Base-by-base conservation (phyloP, 2,113 vertebrate genomes). In the Electrona antarctica region DNA sequence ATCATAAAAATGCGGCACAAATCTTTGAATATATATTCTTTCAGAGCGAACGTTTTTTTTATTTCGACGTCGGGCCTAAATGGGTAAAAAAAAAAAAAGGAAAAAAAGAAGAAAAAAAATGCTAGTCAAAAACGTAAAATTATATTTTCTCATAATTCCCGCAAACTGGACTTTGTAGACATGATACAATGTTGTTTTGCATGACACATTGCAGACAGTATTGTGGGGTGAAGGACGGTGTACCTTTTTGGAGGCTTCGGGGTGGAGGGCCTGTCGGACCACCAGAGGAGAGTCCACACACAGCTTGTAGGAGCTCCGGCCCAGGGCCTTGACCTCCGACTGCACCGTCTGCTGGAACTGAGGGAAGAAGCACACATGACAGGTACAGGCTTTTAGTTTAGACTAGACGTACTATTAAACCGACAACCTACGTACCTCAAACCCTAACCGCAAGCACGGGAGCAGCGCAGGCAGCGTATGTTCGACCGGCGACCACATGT, bases 241-340 rank as follows among this genome's bases (percentile, higher is more conserved):
- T 92, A 98, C 96, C 96, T 99, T 99, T 87, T 96, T 97, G 79
- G 96, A 98, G 52, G 96, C 94, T 82, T 99, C 96, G 0, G 97
- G 96, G 79, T 99, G 97, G 59, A 98, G 93, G 59, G 94, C 96
- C 85, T 99, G 97, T 70, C 96, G 94, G 64, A 99, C 90, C 77
- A 99, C 82, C 47, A 94, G 91, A 63, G 96, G 95, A 75, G 95
- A 94, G 92, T 96, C 94, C 3, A 96, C 96, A 84, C 96, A 97
- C 63, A 99, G 94, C 0, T 92, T 93, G 82, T 94, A 98, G 0
- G 95, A 94, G 84, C 78, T 97, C 73, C 93, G 94, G 72, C 95
- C 95, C 62, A 98, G 90, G 55, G 91, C 89, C 85, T 97, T 95
- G 77, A 99, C 79, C 73, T 99, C 97, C 80, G 93, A 92, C 66